Evolutionary conservation across 1,140 invertebrate genomes (phyloP), one percentile per base, ranked within the genome.

Genomic region (Aphaenogaster rudis): DNA sequence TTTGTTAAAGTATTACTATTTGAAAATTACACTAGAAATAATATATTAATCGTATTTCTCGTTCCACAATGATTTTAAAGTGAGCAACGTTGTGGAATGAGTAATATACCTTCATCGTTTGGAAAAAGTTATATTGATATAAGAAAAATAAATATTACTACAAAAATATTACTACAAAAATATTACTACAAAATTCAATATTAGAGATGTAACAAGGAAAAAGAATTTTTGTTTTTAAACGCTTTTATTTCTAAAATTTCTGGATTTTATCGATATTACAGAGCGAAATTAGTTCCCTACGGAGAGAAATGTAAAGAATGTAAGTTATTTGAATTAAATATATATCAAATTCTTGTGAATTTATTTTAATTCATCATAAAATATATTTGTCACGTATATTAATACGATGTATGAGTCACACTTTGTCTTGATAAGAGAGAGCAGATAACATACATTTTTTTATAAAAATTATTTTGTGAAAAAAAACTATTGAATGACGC

Each of bases 301-400:
- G 3, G 9, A 2, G 8, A 42, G 17, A 59, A 71, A 81, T 59
- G 50, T 81, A 42, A 71, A 69, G 21, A 81, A 81, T 71, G 48
- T 52, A 45, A 17, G 15, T 79, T 50, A 52, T 71, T 71, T 81
- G 36, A 71, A 57, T 71, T 9, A 71, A 54, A 71, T 36, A 71
- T 36, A 71, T 33, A 57, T 33, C 13, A 17, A 54, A 81, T 81
- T 71, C 5, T 71, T 66, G 36, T 3, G 3, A 61, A 57, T 81
- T 57, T 81, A 28, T 54, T 66, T 57, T 4, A 81, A 57, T 54
- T 69, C 48, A 71, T 39, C 2, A 17, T 57, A 45, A 81, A 81
- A 45, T 39, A 67, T 5, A 28, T 15, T 45, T 50, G 15, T 15
- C n/a, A 78, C 3, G 15, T 36, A 15, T 21, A 57, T n/a, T 15